phyloP scores from a whole-genome alignment of 2,888 invertebrate genomes.

The Meta bourneti region DNA sequence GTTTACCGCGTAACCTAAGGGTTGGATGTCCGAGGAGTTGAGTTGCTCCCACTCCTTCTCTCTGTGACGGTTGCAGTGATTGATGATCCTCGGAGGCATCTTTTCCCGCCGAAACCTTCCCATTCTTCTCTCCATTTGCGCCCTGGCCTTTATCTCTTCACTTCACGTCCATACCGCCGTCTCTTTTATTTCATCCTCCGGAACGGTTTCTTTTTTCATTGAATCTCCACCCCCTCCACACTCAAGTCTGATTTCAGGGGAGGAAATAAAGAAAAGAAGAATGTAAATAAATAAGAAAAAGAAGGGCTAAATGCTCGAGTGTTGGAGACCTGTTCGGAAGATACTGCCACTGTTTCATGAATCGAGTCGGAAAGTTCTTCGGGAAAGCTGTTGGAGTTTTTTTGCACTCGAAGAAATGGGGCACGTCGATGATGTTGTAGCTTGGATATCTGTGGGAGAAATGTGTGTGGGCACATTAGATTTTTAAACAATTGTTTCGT shows the following conservation, averaged over 20 bases:
- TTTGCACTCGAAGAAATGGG: background rate
- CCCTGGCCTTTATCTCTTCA: slow-evolving; percentile 40
- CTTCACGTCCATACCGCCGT: slow-evolving; percentile 21
- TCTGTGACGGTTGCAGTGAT: slow-evolving; percentile 47
- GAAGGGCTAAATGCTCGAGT: slow-evolving; percentile 17
- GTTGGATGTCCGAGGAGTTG: slow-evolving; percentile 29
- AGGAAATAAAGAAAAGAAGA: background rate
- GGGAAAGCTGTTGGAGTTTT: background rate
- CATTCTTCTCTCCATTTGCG: slow-evolving; percentile 26
- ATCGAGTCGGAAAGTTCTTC: background rate
- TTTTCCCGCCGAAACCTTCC: slow-evolving; percentile 35
- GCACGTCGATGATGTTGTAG: background rate
- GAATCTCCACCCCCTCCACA: background rate
- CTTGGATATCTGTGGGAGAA: background rate
- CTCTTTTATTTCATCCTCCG: slow-evolving; percentile 25
- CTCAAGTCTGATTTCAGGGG: background rate
- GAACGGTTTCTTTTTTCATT: background rate
- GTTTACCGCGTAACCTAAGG: slow-evolving; percentile 50
- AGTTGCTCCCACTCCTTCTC: slow-evolving; percentile 8
- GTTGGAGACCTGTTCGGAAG: slow-evolving; percentile 29
- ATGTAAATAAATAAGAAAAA: background rate
- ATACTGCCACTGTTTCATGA: background rate
- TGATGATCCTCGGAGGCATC: slow-evolving; percentile 65
- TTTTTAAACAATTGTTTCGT: background rate
- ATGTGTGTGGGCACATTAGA: background rate